A percentile compares a stretch with the other conserved stretches of the same genome.
Conservation (phyloP, 2,888 invertebrate species). For the Dasysyrphus tricinctus region DNA sequence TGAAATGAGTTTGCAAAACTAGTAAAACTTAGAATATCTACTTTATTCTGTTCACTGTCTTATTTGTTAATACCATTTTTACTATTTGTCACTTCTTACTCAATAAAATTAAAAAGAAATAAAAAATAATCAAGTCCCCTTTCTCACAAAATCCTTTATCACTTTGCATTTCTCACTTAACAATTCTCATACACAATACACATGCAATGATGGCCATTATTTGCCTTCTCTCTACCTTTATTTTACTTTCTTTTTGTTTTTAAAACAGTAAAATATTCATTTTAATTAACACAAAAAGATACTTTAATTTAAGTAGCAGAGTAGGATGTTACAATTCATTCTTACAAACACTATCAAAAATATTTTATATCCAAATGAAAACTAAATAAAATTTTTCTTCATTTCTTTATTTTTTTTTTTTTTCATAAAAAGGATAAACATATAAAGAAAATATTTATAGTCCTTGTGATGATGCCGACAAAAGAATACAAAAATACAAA, state of each 20-base stretch:
- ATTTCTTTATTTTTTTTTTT: neutral
- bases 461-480: constrained; percentile 21
- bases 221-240: neutral
- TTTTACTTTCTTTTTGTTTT: neutral
- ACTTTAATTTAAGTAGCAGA: constrained; percentile 19
- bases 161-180: neutral
- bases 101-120: neutral
- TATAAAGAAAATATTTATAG: neutral
- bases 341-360: constrained; percentile 23
- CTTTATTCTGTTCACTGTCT: no score
- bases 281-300: constrained; percentile 68
- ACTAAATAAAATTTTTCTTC: constrained; percentile 44
- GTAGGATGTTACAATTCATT: constrained; percentile 1
- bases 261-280: constrained; percentile 54
- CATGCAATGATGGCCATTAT: neutral
- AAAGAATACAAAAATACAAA: neutral
- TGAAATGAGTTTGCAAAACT: neutral
- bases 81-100: neutral
- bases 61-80: neutral
- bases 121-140: neutral
- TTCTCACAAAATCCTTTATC: neutral
- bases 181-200: neutral
- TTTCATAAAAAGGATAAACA: constrained; percentile 41
- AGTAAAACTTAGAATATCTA: no score
- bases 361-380: constrained; percentile 44